Conservation (phyloP, 2,797 vertebrate species). For the Micropoecilia bifurca region DNA sequence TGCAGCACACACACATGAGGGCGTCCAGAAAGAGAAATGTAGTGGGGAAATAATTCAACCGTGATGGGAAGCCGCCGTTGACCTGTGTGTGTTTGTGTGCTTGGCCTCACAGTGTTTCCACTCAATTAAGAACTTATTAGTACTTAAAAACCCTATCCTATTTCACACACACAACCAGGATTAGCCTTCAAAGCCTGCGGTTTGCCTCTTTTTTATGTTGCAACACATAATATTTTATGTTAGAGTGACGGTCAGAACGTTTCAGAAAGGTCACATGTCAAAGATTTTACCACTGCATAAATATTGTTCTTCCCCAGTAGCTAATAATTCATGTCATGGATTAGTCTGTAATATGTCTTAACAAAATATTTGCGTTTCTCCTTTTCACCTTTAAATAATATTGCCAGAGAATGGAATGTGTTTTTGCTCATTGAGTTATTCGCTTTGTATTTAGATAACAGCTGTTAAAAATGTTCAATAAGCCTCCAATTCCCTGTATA, state of each 20-base stretch:
- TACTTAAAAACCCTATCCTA: slow-evolving; percentile 67
- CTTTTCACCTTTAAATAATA: slow-evolving; percentile 14
- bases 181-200: slow-evolving; percentile 70
- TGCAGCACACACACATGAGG: slow-evolving; percentile 1
- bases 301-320: slow-evolving; percentile 17
- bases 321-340: slow-evolving; percentile 44
- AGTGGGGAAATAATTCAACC: slow-evolving; percentile 47
- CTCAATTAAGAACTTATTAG: slow-evolving; percentile 78
- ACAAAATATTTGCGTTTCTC: slow-evolving; percentile 39
- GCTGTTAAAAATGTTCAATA: slow-evolving; percentile 24
- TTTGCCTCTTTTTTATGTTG: slow-evolving; percentile 60
- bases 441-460: slow-evolving; percentile 19
- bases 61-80: slow-evolving; percentile 36
- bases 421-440: slow-evolving; percentile 13
- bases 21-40: slow-evolving; percentile 34
- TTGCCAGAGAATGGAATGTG: slow-evolving; percentile 2
- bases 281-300: slow-evolving; percentile 25
- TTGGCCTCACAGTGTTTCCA: slow-evolving; percentile 50
- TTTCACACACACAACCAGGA: slow-evolving; percentile 67
- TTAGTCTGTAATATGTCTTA: slow-evolving; percentile 8
- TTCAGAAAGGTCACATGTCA: slow-evolving; percentile 62
- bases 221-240: slow-evolving; percentile 75
- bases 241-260: slow-evolving; percentile 50
- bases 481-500: background rate
- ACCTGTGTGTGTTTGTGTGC: slow-evolving; percentile 36